Percentiles rank a stretch among this genome's conserved stretches.
Evolutionary conservation across 2,113 vertebrate species (phyloP).

Genomic region (Coracopsis vasa): DNA sequence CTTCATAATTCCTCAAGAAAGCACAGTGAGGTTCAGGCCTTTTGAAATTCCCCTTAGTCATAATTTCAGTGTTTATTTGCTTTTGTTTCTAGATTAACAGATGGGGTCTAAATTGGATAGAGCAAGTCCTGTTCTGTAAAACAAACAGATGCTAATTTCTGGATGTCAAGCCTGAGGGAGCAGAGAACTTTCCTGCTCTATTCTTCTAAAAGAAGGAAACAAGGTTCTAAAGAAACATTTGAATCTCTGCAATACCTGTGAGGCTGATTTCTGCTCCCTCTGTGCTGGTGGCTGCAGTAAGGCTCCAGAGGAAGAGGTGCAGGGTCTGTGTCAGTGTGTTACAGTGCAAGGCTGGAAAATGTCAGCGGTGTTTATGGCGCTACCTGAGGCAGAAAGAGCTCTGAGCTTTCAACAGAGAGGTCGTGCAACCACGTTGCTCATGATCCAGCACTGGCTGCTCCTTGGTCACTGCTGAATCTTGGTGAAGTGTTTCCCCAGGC

Average conservation of each 20-base stretch:
- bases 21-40: background rate
- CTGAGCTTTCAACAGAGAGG: background rate
- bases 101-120: background rate
- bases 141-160: conserved; percentile 32
- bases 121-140: conserved; percentile 12
- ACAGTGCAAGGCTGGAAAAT: background rate
- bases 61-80: conserved; percentile 8
- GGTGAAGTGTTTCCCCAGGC: rapidly evolving
- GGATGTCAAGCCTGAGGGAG: conserved; percentile 2
- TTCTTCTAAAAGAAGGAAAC: background rate
- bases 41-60: conserved; percentile 11
- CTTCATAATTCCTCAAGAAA: background rate
- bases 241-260: background rate
- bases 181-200: background rate
- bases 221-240: background rate
- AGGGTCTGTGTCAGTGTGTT: background rate
- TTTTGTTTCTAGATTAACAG: conserved; percentile 22
- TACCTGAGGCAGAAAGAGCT: background rate
- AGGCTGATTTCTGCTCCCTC: background rate
- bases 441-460: background rate
- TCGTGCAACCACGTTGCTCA: rapidly evolving
- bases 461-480: background rate
- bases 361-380: rapidly evolving
- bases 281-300: background rate
- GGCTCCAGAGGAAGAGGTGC: background rate